Evolutionary conservation across 1,140 invertebrate species (phyloP).

Genomic region (Brachionus angularis): DNA sequence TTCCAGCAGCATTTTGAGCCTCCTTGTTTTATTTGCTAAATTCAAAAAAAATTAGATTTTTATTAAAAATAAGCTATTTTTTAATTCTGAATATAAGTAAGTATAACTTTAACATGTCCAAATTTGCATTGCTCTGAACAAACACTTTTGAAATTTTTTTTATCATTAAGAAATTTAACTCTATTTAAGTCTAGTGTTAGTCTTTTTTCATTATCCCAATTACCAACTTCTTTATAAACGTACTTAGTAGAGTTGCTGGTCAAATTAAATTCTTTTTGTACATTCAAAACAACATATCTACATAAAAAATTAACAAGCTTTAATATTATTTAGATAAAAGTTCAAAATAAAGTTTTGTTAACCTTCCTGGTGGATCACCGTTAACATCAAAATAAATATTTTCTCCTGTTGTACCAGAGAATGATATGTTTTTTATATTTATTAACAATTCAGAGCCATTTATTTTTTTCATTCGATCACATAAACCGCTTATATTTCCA

Average conservation of each 20-base stretch:
- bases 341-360: background rate
- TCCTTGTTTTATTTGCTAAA: conserved; percentile 65
- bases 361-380: conserved; percentile 77
- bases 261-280: conserved; percentile 23
- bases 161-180: background rate
- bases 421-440: conserved; percentile 73
- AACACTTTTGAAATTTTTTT: background rate
- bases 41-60: conserved; percentile 47
- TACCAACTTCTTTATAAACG: conserved; percentile 27
- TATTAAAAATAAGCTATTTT: background rate
- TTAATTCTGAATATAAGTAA: conserved; percentile 19
- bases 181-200: conserved; percentile 6
- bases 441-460: conserved; percentile 65
- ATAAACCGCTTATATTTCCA: conserved; percentile 59
- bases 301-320: background rate
- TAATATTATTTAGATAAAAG: background rate
- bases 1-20: conserved; percentile 70
- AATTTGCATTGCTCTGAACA: conserved; percentile 39
- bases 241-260: background rate
- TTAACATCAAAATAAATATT: conserved; percentile 72
- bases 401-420: conserved; percentile 60
- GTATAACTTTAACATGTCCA: conserved; percentile 21
- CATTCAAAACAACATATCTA: conserved; percentile 39
- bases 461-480: conserved; percentile 65
- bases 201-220: conserved; percentile 21